phyloP scores from a whole-genome alignment of 2,113 vertebrate genomes.

The Saguinus midas region DNA sequence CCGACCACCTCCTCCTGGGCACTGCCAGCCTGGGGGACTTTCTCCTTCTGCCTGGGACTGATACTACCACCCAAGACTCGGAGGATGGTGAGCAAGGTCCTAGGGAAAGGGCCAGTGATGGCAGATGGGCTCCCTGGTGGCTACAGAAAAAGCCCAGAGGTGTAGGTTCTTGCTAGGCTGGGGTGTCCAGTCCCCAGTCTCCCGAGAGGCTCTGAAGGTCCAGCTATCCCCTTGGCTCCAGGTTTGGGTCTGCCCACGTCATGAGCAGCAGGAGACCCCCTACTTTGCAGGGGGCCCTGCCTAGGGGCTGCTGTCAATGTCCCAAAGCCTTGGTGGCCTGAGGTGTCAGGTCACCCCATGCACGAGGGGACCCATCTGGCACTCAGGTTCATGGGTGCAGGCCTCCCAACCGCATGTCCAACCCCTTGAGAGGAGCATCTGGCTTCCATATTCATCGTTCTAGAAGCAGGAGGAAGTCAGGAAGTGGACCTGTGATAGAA shows the following conservation, averaged over 20 bases:
- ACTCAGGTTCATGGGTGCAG: not conserved
- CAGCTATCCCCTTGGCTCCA: not conserved
- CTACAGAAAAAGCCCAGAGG: not conserved
- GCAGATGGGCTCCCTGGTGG: not conserved
- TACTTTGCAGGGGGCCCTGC: not conserved
- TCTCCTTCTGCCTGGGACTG: constrained; percentile 84
- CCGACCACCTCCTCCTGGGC: constrained; percentile 80
- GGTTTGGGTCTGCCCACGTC: fast-evolving
- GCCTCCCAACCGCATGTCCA: not conserved
- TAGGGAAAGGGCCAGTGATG: too few species aligned
- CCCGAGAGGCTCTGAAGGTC: not conserved
- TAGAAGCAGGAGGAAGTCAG: not conserved
- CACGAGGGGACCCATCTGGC: fast-evolving
- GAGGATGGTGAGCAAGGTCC: not conserved
- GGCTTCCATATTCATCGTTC: not conserved
- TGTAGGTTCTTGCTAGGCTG: not conserved
- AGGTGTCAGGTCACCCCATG: not conserved
- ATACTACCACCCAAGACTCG: constrained; percentile 83
- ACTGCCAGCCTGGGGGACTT: constrained; percentile 74
- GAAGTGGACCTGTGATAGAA: not conserved
- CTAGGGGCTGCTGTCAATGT: not conserved
- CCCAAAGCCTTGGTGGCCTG: not conserved
- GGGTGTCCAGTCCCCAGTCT: not conserved
- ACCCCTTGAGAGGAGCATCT: not conserved
- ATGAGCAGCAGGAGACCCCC: not conserved